Conservation (phyloP, 2,888 invertebrate genomes). For the Tineola bisselliella region DNA sequence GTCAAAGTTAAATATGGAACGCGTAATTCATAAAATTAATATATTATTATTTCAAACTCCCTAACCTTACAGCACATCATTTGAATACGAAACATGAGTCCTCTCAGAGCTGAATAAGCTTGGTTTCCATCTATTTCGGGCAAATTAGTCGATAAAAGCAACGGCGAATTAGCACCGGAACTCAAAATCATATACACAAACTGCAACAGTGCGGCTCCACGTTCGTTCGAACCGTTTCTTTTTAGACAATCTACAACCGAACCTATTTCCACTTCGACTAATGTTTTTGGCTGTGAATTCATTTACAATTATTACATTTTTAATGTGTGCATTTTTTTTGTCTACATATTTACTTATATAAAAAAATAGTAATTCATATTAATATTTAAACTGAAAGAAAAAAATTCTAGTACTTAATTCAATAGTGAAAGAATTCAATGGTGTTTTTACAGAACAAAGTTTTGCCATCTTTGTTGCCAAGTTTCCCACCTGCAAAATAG, state of each 20-base stretch:
- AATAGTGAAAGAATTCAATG: too few species aligned
- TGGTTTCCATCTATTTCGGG: conserved; percentile 21
- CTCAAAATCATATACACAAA: conserved; percentile 42
- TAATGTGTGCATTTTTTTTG: too few species aligned
- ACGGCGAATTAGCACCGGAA: conserved; percentile 36
- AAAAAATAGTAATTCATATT: too few species aligned
- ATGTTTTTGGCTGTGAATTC: conserved; percentile 36
- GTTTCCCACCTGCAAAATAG: too few species aligned
- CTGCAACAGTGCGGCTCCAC: conserved; percentile 40
- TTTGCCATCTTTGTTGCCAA: too few species aligned
- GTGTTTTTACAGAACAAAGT: too few species aligned
- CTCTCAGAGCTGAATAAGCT: conserved; percentile 41
- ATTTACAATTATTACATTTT: not conserved
- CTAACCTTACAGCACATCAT: conserved; percentile 47
- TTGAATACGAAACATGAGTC: conserved; percentile 53
- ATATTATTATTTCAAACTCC: too few species aligned
- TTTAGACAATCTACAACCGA: conserved; percentile 40
- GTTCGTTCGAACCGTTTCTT: conserved; percentile 35
- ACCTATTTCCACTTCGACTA: conserved; percentile 43
- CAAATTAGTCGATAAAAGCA: conserved; percentile 32
- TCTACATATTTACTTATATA: too few species aligned
- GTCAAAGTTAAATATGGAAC: too few species aligned
- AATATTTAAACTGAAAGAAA: too few species aligned
- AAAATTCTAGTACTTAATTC: too few species aligned
- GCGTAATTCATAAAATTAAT: too few species aligned